phyloP scores from a whole-genome alignment of 2,797 vertebrate species.

The Phataginus tricuspis region DNA sequence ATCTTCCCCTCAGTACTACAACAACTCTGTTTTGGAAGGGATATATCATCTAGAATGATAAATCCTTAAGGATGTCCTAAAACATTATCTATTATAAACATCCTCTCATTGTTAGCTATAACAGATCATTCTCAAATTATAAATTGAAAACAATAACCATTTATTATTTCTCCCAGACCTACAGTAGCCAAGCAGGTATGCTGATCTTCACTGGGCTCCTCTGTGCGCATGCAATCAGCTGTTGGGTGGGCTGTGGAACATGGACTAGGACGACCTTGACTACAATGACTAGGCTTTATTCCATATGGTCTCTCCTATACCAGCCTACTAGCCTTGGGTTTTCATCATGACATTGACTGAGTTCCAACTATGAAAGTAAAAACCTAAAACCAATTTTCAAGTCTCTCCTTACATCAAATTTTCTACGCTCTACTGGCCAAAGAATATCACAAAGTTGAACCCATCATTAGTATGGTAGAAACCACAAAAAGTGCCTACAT shows the following conservation, averaged over 20 bases:
- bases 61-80: not conserved
- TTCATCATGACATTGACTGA: not conserved
- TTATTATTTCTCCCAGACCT: not conserved
- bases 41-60: not conserved
- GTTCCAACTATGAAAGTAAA: not conserved
- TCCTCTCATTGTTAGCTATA: not conserved
- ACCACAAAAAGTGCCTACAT: not conserved
- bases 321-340: not conserved
- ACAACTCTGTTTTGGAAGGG: not conserved
- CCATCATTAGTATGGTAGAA: not conserved
- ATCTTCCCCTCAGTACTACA: not conserved
- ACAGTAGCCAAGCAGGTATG: not conserved
- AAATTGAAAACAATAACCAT: not conserved
- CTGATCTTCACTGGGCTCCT: not conserved
- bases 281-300: not conserved
- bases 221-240: not conserved
- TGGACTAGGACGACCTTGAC: not conserved
- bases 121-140: not conserved
- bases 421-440: not conserved
- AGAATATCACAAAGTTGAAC: not conserved
- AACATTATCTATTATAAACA: not conserved
- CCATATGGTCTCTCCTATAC: not conserved
- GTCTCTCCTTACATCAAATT: not conserved
- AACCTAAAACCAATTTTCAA: not conserved
- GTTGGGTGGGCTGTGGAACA: accelerated